Conservation (phyloP, 2,113 vertebrate species). For the Nestor notabilis region DNA sequence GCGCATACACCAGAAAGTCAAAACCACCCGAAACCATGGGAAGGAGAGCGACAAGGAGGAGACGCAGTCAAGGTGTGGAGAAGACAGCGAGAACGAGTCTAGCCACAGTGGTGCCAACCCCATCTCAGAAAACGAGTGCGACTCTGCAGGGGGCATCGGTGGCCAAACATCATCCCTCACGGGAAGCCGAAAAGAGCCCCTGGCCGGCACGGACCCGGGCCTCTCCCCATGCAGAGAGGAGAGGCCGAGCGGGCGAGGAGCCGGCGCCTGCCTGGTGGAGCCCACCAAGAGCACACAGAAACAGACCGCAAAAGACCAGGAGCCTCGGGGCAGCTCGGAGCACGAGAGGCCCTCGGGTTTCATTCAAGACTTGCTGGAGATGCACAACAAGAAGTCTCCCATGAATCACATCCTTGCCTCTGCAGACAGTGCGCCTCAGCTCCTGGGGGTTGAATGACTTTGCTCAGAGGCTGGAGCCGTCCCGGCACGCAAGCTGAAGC, state of each 20-base stretch:
- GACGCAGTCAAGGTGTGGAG: conserved; percentile 63
- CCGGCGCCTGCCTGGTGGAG: not conserved
- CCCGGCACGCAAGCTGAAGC: conserved; percentile 23
- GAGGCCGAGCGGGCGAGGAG: not conserved
- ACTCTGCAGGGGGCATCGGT: not conserved
- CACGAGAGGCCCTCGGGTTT: conserved; percentile 55
- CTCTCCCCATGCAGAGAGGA: conserved; percentile 44
- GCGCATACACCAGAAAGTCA: conserved; percentile 90
- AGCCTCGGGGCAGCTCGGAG: conserved; percentile 6
- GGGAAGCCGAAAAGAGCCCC: conserved; percentile 60
- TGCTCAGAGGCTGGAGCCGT: not conserved
- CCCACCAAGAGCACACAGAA: conserved; percentile 31
- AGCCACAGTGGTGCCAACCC: conserved; percentile 84
- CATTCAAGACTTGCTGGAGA: conserved; percentile 82
- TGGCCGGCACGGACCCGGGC: not conserved
- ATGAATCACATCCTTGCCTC: conserved; percentile 78
- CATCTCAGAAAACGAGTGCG: conserved; percentile 82
- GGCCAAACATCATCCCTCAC: conserved; percentile 5
- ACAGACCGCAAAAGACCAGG: conserved; percentile 39
- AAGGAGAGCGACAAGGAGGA: conserved; percentile 78
- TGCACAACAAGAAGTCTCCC: conserved; percentile 74
- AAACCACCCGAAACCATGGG: conserved; percentile 70
- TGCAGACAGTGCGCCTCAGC: conserved; percentile 73
- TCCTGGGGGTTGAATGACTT: conserved; percentile 86
- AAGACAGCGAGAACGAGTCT: conserved; percentile 86